phyloP scores from a whole-genome alignment of 2,797 vertebrate species.

The Acestrorhynchus altus region DNA sequence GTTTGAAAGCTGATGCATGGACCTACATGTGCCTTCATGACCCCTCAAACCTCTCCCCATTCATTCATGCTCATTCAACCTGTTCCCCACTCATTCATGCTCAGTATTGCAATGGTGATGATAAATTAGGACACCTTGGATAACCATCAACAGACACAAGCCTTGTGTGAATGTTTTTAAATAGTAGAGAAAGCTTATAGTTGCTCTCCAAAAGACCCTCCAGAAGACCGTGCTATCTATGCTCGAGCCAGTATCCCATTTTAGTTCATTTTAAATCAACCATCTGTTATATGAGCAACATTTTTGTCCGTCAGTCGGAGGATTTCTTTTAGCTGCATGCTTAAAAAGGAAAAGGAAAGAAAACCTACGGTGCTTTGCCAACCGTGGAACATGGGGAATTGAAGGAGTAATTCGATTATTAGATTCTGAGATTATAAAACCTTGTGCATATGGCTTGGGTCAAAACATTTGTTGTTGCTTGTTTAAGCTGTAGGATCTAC shows the following conservation, averaged over 20 bases:
- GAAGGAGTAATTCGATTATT: too few relatives aligned
- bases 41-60: too few relatives aligned
- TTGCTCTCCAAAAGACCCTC: background rate
- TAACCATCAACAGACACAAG: too few relatives aligned
- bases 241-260: background rate
- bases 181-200: background rate
- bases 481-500: background rate
- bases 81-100: too few relatives aligned
- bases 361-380: background rate
- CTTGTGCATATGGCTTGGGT: background rate
- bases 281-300: background rate
- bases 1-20: too few relatives aligned
- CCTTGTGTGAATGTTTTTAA: too few relatives aligned
- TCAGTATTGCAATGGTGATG: too few relatives aligned
- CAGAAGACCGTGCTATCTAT: background rate
- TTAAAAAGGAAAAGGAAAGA: background rate
- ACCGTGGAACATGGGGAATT: background rate
- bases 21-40: too few relatives aligned
- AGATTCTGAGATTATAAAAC: background rate
- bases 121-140: too few relatives aligned
- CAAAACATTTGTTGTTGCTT: background rate
- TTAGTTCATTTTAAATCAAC: background rate
- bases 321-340: background rate
- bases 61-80: too few relatives aligned
- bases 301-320: background rate